Conservation (phyloP, 2,888 invertebrate genomes). For the Andrena chrysosceles region DNA sequence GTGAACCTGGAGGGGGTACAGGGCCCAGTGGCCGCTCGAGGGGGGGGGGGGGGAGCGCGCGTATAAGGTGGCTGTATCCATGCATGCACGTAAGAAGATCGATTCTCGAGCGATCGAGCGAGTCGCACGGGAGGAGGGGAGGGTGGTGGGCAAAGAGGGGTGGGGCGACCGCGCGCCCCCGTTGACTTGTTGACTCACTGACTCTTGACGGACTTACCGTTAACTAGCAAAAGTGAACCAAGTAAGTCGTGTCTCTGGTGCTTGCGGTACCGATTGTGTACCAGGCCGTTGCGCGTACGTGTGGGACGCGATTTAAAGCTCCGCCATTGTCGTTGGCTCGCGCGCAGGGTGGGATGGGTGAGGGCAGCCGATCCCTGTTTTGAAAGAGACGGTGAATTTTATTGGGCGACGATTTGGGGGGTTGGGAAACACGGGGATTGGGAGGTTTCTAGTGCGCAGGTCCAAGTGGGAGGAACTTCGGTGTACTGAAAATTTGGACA, state of each 20-base stretch:
- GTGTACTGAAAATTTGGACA: no score
- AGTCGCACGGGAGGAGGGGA: conserved; percentile 11
- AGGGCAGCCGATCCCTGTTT: conserved; percentile 14
- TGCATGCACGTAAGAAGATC: conserved; percentile 60
- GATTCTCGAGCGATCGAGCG: conserved; percentile 69
- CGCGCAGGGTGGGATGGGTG: conserved; percentile 21
- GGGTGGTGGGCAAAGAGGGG: conserved; percentile 26
- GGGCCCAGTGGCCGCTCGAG: not conserved
- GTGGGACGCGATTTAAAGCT: conserved; percentile 65
- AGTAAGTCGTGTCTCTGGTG: conserved; percentile 82
- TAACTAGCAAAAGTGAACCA: conserved; percentile 83
- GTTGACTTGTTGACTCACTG: conserved; percentile 82
- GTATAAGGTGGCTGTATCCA: conserved; percentile 9
- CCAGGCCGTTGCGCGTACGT: conserved; percentile 38
- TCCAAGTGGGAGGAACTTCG: no score
- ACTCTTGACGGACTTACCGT: conserved; percentile 82
- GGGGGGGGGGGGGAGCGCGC: not conserved
- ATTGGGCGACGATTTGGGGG: no score
- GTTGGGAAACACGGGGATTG: no score
- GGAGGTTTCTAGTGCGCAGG: no score
- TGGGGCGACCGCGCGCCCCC: conserved; percentile 67
- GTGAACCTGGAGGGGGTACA: not conserved
- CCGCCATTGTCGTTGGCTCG: conserved; percentile 52
- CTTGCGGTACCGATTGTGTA: conserved; percentile 79
- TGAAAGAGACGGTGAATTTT: conserved; percentile 9